Conservation (phyloP, 2,888 invertebrate species). For the Ichneumon xanthorius region DNA sequence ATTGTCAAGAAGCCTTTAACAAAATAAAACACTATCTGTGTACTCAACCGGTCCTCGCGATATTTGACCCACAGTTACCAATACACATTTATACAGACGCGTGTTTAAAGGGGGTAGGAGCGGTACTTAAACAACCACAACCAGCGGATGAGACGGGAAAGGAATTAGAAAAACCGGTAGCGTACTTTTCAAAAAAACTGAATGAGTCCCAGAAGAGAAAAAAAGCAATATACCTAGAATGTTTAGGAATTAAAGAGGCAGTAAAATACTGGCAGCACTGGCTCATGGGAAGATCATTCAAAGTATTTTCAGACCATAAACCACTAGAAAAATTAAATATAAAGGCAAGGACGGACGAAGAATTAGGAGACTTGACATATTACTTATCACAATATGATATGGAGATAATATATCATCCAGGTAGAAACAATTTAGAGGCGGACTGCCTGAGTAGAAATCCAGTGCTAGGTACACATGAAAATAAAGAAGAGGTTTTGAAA, state of each 20-base stretch:
- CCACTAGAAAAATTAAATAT: slow-evolving; percentile 51
- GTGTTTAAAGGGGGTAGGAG: slow-evolving; percentile 35
- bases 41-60: slow-evolving; percentile 40
- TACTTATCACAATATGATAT: slow-evolving; percentile 50
- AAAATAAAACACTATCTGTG: slow-evolving; percentile 42
- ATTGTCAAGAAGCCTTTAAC: slow-evolving; percentile 36
- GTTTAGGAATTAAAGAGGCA: slow-evolving; percentile 50
- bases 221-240: slow-evolving; percentile 52
- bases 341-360: slow-evolving; percentile 42
- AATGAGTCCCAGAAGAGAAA: slow-evolving; percentile 48
- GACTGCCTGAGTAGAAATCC: slow-evolving; percentile 47
- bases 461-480: slow-evolving; percentile 32
- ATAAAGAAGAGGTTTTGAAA: slow-evolving; percentile 36
- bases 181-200: slow-evolving; percentile 52
- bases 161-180: slow-evolving; percentile 44
- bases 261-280: slow-evolving; percentile 52
- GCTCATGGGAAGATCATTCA: slow-evolving; percentile 46
- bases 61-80: slow-evolving; percentile 33
- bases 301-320: slow-evolving; percentile 52
- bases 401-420: slow-evolving; percentile 48
- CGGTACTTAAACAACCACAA: slow-evolving; percentile 36
- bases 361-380: slow-evolving; percentile 42
- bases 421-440: slow-evolving; percentile 46
- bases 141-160: background rate
- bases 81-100: slow-evolving; percentile 48